Base-by-base conservation (phyloP, 23 tunicate genomes). In the Trididemnum nubilum region DNA sequence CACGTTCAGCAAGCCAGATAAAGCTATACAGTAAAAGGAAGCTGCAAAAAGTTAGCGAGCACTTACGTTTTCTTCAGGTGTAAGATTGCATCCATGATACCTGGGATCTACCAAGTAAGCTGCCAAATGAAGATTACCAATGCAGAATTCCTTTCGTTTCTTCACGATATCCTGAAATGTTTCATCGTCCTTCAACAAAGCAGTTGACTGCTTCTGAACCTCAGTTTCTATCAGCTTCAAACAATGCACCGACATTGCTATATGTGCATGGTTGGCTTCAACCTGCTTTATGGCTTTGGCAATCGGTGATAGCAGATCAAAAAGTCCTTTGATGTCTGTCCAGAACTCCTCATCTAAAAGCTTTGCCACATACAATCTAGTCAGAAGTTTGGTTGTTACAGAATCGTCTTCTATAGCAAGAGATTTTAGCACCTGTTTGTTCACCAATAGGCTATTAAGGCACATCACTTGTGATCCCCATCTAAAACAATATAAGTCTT, bases 401-500 rank as follows among this genome's bases (percentile, higher is more conserved):
- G 67, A 26, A n/a, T 61, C 67, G 26, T 61, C 67, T 12, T 61
- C 67, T 3, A 61, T 61, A n/a, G 67, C 67, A 12, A 61, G n/a
- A 15, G 26, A 61, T 61, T 24, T 22, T 21, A 61, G n/a, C 5
- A 26, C 28, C 67, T 61, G 22, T 22, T 61, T 61, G 26, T 61
- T 61, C 5, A 15, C 5, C n/a, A 21, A 21, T 3, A 61, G 29
- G n/a, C 67, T 61, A 26, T 15, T 15, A 9, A 44, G n/a, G 26
- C 67, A 61, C 29, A 4, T 3, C 67, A 61, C 67, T 61, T 61
- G 67, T 61, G 67, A 24, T 24, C 67, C 67, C 67, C 67, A 61
- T 24, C 67, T 24, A 26, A 15, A 61, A 61, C n/a, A 61, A n/a
- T n/a, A n/a, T n/a, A n/a, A n/a, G n/a, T n/a, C n/a, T n/a, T n/a